These are phyloP conservation scores for Pantherophis guttatus DNA, from an alignment of 2,113 vertebrate species.

Conservation along the genomic window DNA sequence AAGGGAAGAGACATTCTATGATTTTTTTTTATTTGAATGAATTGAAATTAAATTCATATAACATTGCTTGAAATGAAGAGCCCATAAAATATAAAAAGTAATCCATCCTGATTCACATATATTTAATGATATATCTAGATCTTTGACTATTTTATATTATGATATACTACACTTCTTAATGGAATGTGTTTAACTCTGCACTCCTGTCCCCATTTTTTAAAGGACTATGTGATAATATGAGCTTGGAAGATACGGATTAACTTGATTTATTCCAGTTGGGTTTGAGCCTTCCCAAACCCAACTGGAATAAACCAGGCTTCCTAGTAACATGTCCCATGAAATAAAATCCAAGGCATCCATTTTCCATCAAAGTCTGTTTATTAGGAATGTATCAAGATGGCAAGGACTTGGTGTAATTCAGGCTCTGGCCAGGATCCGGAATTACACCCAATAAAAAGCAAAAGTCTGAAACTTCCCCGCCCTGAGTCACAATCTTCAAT, in stretches of 20 bases:
- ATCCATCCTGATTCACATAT: neutral
- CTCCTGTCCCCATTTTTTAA: too few species aligned
- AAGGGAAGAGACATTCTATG: neutral
- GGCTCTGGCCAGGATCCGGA: too few species aligned
- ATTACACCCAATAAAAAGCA: too few species aligned
- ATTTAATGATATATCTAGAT: neutral
- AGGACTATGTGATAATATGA: neutral
- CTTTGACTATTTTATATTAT: neutral
- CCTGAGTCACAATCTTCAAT: too few species aligned
- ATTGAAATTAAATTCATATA: neutral
- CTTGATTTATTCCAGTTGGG: neutral
- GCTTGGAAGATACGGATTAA: neutral
- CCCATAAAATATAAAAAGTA: neutral
- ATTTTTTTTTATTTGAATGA: neutral
- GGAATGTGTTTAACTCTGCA: neutral
- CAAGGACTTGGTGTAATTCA: too few species aligned
- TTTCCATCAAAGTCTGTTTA: too few species aligned
- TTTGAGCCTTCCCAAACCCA: neutral
- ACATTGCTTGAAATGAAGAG: neutral
- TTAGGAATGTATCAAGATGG: too few species aligned
- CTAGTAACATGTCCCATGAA: too few species aligned
- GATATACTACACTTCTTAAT: neutral
- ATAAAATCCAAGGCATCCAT: too few species aligned
- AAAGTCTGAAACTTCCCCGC: too few species aligned
- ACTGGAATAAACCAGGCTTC: too few species aligned